Evolutionary conservation across 2,888 invertebrate genomes (phyloP).

Genomic region (Elmis aenea): DNA sequence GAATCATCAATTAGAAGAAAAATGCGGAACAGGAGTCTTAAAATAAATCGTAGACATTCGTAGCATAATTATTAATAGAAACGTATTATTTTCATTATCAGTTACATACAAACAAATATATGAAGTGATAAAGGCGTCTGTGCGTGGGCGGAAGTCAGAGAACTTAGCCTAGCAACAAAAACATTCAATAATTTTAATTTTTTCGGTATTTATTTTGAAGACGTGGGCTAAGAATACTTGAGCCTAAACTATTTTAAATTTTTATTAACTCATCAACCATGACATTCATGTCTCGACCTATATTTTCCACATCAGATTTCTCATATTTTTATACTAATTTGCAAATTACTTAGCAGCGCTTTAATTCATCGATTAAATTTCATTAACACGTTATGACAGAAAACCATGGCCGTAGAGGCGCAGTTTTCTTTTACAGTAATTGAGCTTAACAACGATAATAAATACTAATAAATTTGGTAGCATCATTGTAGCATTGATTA

Average conservation of each 20-base stretch:
- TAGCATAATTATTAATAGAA: conserved; percentile 18
- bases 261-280: background rate
- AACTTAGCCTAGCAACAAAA: conserved; percentile 19
- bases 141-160: conserved; percentile 18
- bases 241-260: too few species aligned
- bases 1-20: too few species aligned
- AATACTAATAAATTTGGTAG: too few species aligned
- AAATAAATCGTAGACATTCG: too few species aligned
- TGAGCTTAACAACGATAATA: too few species aligned
- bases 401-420: conserved; percentile 8
- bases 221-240: too few species aligned
- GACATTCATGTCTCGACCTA: conserved; percentile 10
- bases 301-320: conserved; percentile 11
- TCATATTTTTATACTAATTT: conserved; percentile 11
- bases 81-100: conserved; percentile 1
- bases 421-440: too few species aligned
- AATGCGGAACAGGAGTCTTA: too few species aligned
- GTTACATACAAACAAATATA: conserved; percentile 8
- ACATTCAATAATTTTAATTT: too few species aligned
- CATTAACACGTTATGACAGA: conserved; percentile 10
- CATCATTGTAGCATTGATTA: too few species aligned
- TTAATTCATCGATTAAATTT: conserved; percentile 8
- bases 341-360: conserved; percentile 10
- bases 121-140: conserved; percentile 12
- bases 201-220: conserved; percentile 3